Base-by-base conservation (phyloP, 2,888 invertebrate genomes). In the Altica lythri region DNA sequence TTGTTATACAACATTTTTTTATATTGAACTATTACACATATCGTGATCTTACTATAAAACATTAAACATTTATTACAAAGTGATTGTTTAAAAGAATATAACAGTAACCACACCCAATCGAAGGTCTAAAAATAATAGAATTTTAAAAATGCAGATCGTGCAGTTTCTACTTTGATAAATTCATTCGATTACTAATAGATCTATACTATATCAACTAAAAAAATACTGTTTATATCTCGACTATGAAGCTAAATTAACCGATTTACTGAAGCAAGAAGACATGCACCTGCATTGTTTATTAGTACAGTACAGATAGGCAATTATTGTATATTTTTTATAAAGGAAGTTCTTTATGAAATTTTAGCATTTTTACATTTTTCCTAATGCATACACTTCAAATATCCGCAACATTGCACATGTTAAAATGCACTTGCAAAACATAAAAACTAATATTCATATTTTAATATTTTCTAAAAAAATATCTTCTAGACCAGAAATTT, bases 241-340 rank as follows among this genome's bases (percentile, higher is more conserved):
- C 49, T 19, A 22, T 29, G 47, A 22, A 40, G 49, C 32, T 32
- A 32, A 66, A 66, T 65, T 61, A 63, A 61, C 58, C 64, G 57
- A 54, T 48, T 59, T 64, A 64, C 60, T 66, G 67, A 66, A 66
- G 65, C 69, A 65, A 68, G 63, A 55, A 62, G 63, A 43, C 47
- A 55, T 65, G 61, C 69, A 69, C 68, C 68, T 69, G 68, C 67
- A 66, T 43, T 49, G 46, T 46, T 3, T 4, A 4, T 40, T 49
- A 42, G 49, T 49, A 10, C 40, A 6, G 40, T 19, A 25, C 17
- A 47, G 17, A 17, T 17, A n/a, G n/a, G n/a, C n/a, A n/a, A 8
- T 35, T n/a, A 14, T 2, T 4, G 8, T 1, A 9, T 16, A 14
- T 9, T 14, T 35, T 34, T 34, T 1, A 2, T 6, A 2, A 30